Evolutionary conservation across 2,113 vertebrate genomes (phyloP).

Genomic region (Chinchilla lanigera): DNA sequence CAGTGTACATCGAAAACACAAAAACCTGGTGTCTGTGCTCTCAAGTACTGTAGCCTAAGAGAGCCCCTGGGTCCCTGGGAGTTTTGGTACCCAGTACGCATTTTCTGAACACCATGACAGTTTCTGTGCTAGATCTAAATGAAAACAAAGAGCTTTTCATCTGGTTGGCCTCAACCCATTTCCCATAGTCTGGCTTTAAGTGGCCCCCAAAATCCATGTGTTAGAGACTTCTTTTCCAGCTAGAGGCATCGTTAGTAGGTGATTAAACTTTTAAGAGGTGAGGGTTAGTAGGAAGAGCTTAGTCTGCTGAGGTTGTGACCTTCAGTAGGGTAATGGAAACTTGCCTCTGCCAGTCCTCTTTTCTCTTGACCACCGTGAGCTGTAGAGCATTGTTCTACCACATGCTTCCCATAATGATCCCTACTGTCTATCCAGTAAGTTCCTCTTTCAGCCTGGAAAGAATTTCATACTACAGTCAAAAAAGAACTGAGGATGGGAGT

Average conservation of each 20-base stretch:
- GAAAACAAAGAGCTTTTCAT: not conserved
- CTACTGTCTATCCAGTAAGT: not conserved
- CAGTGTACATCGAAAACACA: slow-evolving; percentile 29
- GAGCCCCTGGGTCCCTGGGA: not conserved
- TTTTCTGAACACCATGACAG: not conserved
- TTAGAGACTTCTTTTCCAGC: not conserved
- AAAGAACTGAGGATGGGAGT: not conserved
- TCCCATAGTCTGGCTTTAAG: not conserved
- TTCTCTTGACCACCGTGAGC: not conserved
- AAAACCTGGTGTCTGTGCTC: not conserved
- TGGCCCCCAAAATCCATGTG: not conserved
- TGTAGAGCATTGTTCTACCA: not conserved
- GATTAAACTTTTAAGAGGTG: not conserved
- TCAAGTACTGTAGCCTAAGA: not conserved
- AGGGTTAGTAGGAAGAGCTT: rapidly evolving
- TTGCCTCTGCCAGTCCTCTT: no score
- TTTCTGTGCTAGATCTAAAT: not conserved
- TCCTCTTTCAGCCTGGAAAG: not conserved
- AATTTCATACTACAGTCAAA: not conserved
- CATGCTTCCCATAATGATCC: not conserved
- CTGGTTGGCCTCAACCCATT: not conserved
- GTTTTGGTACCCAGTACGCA: not conserved
- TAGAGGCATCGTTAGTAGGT: not conserved
- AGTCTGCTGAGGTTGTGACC: no score
- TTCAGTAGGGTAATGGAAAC: not conserved